Conservation (phyloP, 53 echinoderm and acorn worm species). For the Temnopleurus reevesii region DNA sequence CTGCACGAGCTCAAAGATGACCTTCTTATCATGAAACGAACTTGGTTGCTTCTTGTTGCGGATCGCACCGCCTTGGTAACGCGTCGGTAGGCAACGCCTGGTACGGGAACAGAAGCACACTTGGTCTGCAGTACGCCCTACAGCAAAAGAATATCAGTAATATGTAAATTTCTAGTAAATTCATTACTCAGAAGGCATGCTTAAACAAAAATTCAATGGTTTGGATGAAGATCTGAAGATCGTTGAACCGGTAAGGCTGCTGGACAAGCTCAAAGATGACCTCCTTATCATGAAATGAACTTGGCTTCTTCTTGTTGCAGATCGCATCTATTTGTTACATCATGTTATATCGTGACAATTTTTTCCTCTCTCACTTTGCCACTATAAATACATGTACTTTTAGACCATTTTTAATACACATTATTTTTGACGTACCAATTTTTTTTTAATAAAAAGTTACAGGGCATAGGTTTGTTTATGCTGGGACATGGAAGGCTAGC, state of each 20-base stretch:
- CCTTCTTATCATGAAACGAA: constrained; percentile 74
- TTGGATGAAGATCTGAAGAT: constrained; percentile 78
- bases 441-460: no score
- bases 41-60: constrained; percentile 56
- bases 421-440: no score
- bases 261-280: constrained; percentile 77
- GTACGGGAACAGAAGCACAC: constrained; percentile 70
- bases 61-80: constrained; percentile 45
- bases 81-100: constrained; percentile 64
- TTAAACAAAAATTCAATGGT: neutral
- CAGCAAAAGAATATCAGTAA: neutral
- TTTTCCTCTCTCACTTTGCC: no score
- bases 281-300: constrained; percentile 74
- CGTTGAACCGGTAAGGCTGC: constrained; percentile 74
- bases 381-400: no score
- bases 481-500: no score
- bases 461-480: no score
- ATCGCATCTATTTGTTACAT: constrained; percentile 39
- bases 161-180: neutral
- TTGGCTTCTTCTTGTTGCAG: constrained; percentile 52
- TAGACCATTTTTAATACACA: no score
- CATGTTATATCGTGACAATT: no score
- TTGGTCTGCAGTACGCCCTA: constrained; percentile 88
- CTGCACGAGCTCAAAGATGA: constrained; percentile 74
- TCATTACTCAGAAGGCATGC: neutral